Percentiles rank a stretch among this genome's conserved stretches.
Evolutionary conservation across 2,797 vertebrate genomes (phyloP).

Genomic region (Gallinago solitaria): DNA sequence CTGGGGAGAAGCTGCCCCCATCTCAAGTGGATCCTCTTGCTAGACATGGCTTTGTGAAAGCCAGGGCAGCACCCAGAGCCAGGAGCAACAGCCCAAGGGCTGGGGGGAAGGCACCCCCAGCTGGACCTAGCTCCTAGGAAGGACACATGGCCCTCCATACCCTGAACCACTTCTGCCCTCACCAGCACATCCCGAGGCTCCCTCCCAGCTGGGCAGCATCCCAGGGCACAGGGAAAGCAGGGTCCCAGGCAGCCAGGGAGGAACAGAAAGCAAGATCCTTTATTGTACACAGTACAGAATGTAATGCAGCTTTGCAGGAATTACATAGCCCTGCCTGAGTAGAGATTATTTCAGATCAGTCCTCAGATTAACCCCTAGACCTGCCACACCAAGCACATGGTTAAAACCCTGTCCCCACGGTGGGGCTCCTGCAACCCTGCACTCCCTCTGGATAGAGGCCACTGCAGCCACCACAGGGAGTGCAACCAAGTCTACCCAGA

Average conservation of each 20-base stretch:
- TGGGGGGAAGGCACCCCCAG: neutral
- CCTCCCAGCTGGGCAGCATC: neutral
- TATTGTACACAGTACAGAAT: constrained; percentile 98
- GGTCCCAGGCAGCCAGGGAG: neutral
- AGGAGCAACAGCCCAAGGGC: neutral
- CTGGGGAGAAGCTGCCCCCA: neutral
- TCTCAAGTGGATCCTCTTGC: rapidly evolving
- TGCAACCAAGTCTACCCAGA: constrained; percentile 23
- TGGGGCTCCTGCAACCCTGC: neutral
- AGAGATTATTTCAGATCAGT: constrained; percentile 71
- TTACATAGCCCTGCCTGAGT: constrained; percentile 74
- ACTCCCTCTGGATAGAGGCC: neutral
- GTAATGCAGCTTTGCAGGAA: constrained; percentile 89
- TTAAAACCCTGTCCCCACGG: constrained; percentile 2
- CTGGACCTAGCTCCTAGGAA: neutral
- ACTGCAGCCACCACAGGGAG: neutral
- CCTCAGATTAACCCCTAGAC: constrained; percentile 76
- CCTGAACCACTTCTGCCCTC: neutral
- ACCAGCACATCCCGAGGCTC: neutral
- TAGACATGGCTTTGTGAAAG: neutral
- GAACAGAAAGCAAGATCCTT: constrained; percentile 86
- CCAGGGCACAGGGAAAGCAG: rapidly evolving
- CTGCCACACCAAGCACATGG: constrained; percentile 59
- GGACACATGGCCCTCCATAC: rapidly evolving
- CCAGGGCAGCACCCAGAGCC: rapidly evolving